Base-by-base conservation (phyloP, 2,797 vertebrate genomes). In the Falco peregrinus region DNA sequence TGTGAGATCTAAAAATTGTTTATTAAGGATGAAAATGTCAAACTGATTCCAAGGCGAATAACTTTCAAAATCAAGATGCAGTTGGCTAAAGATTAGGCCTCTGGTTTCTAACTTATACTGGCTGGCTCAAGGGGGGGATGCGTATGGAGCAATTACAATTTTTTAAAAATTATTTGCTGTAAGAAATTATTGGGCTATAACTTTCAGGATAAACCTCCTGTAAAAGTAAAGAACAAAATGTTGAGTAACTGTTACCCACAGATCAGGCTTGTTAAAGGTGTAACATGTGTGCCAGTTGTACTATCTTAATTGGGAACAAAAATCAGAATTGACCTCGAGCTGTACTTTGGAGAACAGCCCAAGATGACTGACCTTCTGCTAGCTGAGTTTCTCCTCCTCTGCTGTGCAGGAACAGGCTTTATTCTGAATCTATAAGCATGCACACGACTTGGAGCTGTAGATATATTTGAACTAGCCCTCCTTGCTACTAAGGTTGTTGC, bases 171-270 rank as follows among this genome's bases (percentile, higher is more conserved):
- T 53, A 78, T 33, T 69, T 54, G 28, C 39, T 48, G 33, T 5
- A 33, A 60, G 29, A 35, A 54, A 25, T 37, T 9, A 26, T 4
- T 6, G 48, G 28, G 7, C 35, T 39, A 3, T 31, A 25, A 22
- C 37, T 89, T 47, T 13, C 9, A n/a, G 48, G 39, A n/a, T 29
- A n/a, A 73, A 51, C 25, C 48, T 35, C 60, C 70, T 8, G 29
- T 45, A 63, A n/a, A 61, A 14, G 53, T 37, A 2, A 10, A 54
- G 50, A 35, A 17, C 0, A 1, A 57, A 41, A 26, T 0, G 2
- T 20, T 13, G 35, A 51, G 35, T 31, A 25, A 28, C 15, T 41
- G 25, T 79, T 61, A 18, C 16, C 10, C 47, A 1, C 35, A 13
- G 61, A 19, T 2, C 2, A 6, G 28, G 28, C 1, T 2, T 17